A percentile compares a stretch with the other conserved stretches of the same genome.
phyloP scores from a whole-genome alignment of 2,797 vertebrate species.

The Ceyx erithaca region DNA sequence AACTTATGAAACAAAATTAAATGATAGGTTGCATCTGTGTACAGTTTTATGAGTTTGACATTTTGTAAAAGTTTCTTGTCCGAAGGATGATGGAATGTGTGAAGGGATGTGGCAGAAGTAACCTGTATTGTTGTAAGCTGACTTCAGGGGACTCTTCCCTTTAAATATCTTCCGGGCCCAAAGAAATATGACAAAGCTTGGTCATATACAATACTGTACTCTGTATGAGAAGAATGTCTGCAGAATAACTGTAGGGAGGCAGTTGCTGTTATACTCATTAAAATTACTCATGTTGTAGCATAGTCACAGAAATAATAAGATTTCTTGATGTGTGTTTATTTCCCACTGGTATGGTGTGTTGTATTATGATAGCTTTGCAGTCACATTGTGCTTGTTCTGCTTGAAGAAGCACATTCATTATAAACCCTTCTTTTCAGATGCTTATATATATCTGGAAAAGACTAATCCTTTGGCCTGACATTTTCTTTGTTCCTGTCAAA shows the following conservation, averaged over 20 bases:
- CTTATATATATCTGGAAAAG: conserved; percentile 52
- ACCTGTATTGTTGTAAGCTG: neutral
- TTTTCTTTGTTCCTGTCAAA: conserved; percentile 33
- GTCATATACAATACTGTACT: neutral
- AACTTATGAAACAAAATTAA: neutral
- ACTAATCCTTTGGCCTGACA: conserved; percentile 27
- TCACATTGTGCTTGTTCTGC: conserved; percentile 47
- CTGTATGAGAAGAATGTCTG: neutral
- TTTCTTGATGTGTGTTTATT: conserved; percentile 69
- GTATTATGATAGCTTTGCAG: conserved; percentile 45
- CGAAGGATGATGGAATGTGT: neutral
- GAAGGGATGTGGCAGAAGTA: neutral
- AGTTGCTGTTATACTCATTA: conserved; percentile 51
- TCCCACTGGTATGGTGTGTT: conserved; percentile 44
- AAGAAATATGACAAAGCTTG: neutral
- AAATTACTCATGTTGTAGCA: conserved; percentile 54
- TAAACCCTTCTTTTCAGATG: conserved; percentile 33
- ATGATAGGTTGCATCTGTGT: neutral
- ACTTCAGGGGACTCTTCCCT: neutral
- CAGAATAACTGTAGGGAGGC: neutral
- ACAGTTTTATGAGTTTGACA: neutral
- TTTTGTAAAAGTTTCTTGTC: neutral
- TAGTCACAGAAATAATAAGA: conserved; percentile 63
- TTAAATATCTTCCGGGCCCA: neutral
- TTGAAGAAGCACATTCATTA: conserved; percentile 64